Percentiles rank a stretch among this genome's conserved stretches.
phyloP scores from a whole-genome alignment of 2,113 vertebrate species.

The Riparia riparia region DNA sequence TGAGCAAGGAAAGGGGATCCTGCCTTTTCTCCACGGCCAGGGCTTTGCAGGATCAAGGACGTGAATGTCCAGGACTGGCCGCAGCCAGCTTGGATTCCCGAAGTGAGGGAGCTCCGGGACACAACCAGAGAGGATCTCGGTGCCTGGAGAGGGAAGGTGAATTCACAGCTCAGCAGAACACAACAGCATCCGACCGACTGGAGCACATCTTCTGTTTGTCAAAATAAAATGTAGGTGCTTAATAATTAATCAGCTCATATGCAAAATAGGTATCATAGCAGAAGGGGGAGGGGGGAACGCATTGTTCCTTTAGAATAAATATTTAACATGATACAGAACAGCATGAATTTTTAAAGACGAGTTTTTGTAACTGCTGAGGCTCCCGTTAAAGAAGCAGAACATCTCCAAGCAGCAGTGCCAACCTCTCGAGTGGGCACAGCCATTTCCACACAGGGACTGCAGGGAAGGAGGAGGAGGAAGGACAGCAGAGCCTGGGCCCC shows the following conservation, averaged over 20 bases:
- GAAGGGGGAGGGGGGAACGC: not conserved
- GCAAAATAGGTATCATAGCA: slow-evolving; percentile 68
- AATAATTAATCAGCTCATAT: slow-evolving; percentile 70
- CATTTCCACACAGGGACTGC: not conserved
- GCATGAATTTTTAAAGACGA: slow-evolving; percentile 64
- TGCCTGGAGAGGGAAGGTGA: not conserved
- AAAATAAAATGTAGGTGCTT: slow-evolving; percentile 57
- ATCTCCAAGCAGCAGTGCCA: not conserved
- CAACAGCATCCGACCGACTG: not conserved
- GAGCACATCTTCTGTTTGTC: slow-evolving; percentile 23
- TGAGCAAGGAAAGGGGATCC: not conserved
- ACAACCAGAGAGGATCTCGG: not conserved
- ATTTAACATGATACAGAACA: slow-evolving; percentile 69
- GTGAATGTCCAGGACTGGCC: not conserved
- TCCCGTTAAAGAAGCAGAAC: slow-evolving; percentile 25
- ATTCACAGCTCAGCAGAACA: slow-evolving; percentile 47
- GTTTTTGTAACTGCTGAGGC: slow-evolving; percentile 54
- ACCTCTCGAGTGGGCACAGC: not conserved
- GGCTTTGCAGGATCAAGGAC: not conserved
- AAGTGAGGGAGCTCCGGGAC: not conserved
- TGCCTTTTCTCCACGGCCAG: not conserved
- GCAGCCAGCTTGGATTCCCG: rapidly evolving
- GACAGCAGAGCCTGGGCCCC: not conserved
- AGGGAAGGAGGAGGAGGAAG: not conserved
- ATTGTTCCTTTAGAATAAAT: slow-evolving; percentile 69